Conservation (phyloP, 1,140 invertebrate species). For the Lepidurus packardi region DNA sequence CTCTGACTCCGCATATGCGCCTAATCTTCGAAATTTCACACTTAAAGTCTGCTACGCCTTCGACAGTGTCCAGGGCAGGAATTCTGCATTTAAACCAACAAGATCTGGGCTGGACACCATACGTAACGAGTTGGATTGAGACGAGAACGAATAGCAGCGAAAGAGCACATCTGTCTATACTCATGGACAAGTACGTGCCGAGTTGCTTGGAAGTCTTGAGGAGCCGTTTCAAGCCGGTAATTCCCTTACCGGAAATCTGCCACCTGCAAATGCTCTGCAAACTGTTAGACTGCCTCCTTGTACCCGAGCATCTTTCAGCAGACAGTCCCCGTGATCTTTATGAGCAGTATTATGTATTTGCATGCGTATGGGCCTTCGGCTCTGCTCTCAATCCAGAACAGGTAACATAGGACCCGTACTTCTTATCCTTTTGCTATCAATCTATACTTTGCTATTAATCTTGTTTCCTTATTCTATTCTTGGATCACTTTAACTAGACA, state of each 20-base stretch:
- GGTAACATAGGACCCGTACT: constrained; percentile 46
- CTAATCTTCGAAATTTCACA: constrained; percentile 95
- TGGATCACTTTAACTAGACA: constrained; percentile 44
- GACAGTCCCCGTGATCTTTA: constrained; percentile 92
- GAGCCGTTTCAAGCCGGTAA: constrained; percentile 87
- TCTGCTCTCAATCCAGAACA: constrained; percentile 92
- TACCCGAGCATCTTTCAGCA: constrained; percentile 70
- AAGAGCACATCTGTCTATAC: constrained; percentile 77
- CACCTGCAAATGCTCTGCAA: constrained; percentile 92
- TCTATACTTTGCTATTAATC: too few species aligned
- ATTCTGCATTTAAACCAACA: constrained; percentile 88
- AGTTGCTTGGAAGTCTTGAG: constrained; percentile 78
- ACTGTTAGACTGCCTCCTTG: constrained; percentile 76
- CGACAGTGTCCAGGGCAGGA: constrained; percentile 93
- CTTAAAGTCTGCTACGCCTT: constrained; percentile 87
- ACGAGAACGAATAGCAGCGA: constrained; percentile 60
- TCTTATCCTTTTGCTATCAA: too few species aligned
- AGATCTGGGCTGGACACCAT: constrained; percentile 96
- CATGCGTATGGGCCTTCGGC: constrained; percentile 92
- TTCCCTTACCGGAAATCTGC: constrained; percentile 86
- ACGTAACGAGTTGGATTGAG: constrained; percentile 92
- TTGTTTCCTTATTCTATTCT: not conserved
- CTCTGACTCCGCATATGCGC: constrained; percentile 85
- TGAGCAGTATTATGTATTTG: constrained; percentile 93
- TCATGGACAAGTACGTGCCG: constrained; percentile 96